phyloP scores from a whole-genome alignment of 92 coral and sea anemone species.

The Parazoanthus darwini region DNA sequence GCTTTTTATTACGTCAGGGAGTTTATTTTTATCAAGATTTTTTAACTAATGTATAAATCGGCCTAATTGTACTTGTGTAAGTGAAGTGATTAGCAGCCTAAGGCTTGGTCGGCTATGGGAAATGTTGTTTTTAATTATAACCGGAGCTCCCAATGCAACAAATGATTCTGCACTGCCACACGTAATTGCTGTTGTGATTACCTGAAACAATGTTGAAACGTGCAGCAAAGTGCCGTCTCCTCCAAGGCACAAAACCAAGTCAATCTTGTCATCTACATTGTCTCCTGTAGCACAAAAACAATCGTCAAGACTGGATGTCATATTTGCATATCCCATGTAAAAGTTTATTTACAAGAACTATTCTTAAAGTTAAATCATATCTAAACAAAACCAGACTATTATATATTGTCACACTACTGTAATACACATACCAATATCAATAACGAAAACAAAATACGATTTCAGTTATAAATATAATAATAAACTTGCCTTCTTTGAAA shows the following conservation, averaged over 20 bases:
- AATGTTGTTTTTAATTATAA: neutral
- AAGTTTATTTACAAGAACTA: no score
- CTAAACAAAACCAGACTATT: neutral
- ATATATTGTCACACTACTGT: neutral
- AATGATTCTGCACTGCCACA: neutral
- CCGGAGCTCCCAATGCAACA: neutral
- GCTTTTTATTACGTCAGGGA: no score
- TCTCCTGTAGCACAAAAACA: conserved; percentile 54
- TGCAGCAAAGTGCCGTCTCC: conserved; percentile 98
- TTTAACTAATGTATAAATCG: no score
- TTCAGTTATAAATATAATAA: neutral
- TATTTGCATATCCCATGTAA: neutral
- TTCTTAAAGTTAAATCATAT: neutral
- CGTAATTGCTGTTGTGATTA: conserved; percentile 22
- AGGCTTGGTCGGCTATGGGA: neutral
- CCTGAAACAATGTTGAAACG: conserved; percentile 92
- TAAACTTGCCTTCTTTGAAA: conserved; percentile 70
- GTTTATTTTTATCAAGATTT: no score
- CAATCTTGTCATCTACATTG: conserved; percentile 79
- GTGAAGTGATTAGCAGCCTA: no score
- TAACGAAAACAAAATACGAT: neutral
- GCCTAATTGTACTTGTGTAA: no score
- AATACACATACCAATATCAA: neutral
- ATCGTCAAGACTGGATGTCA: neutral
- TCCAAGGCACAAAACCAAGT: conserved; percentile 85